Percentiles rank a stretch among this genome's conserved stretches.
phyloP scores from a whole-genome alignment of 1,140 invertebrate species.

The Holcopasites calliopsidis region DNA sequence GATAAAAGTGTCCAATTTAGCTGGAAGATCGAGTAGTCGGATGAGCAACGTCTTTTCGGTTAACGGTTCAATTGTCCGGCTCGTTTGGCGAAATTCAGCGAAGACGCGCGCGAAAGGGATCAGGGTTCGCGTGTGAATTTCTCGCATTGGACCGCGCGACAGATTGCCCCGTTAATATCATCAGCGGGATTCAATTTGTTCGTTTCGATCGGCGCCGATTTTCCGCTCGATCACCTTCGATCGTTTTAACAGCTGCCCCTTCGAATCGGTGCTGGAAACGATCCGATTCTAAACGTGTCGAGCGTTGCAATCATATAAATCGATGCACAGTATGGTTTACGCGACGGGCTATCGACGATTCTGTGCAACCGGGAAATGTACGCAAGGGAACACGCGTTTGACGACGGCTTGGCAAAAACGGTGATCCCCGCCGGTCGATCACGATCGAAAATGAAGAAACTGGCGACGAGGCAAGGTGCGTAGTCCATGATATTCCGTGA shows the following conservation, averaged over 20 bases:
- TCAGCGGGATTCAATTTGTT: slow-evolving; percentile 30
- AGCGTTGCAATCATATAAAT: too few species aligned
- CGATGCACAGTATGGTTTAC: too few species aligned
- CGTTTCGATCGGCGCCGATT: neutral
- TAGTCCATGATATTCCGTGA: slow-evolving; percentile 39
- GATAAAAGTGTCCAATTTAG: slow-evolving; percentile 20
- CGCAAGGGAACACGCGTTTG: neutral
- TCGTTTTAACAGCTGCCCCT: neutral
- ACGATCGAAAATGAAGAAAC: slow-evolving; percentile 24
- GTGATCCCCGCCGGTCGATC: neutral
- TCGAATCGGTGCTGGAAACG: too few species aligned
- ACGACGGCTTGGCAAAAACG: slow-evolving; percentile 13
- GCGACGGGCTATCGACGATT: neutral
- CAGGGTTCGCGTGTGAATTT: slow-evolving; percentile 16
- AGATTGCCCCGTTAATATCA: slow-evolving; percentile 37
- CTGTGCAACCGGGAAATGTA: neutral
- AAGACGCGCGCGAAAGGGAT: neutral
- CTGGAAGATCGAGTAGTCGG: slow-evolving; percentile 16
- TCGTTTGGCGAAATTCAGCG: slow-evolving; percentile 38
- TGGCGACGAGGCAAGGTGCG: slow-evolving; percentile 44
- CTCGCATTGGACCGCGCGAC: slow-evolving; percentile 36
- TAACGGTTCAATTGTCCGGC: slow-evolving; percentile 48
- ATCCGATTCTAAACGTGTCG: too few species aligned
- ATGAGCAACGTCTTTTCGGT: slow-evolving; percentile 24
- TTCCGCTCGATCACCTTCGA: slow-evolving; percentile 5